These are phyloP conservation scores for Eumerus sabulonum DNA, from an alignment of 2,888 invertebrate species.

Conservation along the genomic window DNA sequence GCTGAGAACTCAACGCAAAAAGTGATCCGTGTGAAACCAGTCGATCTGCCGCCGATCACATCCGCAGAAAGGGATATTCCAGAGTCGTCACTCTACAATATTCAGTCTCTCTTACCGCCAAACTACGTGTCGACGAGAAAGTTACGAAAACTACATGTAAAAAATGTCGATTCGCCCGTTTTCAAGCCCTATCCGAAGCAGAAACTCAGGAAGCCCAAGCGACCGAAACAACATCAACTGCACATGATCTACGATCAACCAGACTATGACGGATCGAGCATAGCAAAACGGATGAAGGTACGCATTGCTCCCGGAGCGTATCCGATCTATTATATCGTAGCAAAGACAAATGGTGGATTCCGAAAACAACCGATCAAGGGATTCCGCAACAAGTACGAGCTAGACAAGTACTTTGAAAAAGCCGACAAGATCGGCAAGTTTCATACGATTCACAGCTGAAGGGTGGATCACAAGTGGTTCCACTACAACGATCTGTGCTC, in stretches of 20 bases:
- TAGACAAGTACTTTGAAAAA: slow-evolving; percentile 73
- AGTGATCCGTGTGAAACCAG: slow-evolving; percentile 75
- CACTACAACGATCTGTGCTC: too few relatives aligned
- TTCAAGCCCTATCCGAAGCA: slow-evolving; percentile 70
- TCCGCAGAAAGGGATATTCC: slow-evolving; percentile 35
- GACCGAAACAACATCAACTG: slow-evolving; percentile 73
- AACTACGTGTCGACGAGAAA: slow-evolving; percentile 45
- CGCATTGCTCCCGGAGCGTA: slow-evolving; percentile 76
- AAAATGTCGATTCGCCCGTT: slow-evolving; percentile 68
- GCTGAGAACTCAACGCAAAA: slow-evolving; percentile 73
- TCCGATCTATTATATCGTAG: slow-evolving; percentile 75
- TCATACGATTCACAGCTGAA: slow-evolving; percentile 41
- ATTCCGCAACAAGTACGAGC: slow-evolving; percentile 73
- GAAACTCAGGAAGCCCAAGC: slow-evolving; percentile 70
- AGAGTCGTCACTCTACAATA: slow-evolving; percentile 75
- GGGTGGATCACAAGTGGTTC: background rate
- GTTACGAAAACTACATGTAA: slow-evolving; percentile 33
- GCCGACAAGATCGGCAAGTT: slow-evolving; percentile 46
- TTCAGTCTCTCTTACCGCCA: slow-evolving; percentile 72
- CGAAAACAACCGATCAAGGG: slow-evolving; percentile 76
- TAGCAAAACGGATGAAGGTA: slow-evolving; percentile 72
- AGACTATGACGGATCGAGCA: slow-evolving; percentile 44
- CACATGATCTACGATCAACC: slow-evolving; percentile 72
- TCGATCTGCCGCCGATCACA: slow-evolving; percentile 71
- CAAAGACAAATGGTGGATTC: slow-evolving; percentile 76